Evolutionary conservation across 2,888 invertebrate genomes (phyloP).

Genomic region (Ryuthela nishihirai): DNA sequence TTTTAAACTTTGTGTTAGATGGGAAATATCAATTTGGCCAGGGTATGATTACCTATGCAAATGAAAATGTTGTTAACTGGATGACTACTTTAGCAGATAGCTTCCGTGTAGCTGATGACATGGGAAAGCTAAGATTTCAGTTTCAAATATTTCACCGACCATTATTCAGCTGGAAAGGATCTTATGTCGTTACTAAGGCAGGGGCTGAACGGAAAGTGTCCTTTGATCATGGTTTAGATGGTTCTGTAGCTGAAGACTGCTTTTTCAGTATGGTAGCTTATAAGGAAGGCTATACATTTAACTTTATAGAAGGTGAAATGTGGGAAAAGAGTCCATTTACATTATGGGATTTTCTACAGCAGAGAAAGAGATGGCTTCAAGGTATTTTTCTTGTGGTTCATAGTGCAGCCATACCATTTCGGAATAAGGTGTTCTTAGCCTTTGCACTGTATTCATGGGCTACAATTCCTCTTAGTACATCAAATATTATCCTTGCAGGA

Average conservation of each 20-base stretch:
- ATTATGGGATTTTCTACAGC: conserved; percentile 90
- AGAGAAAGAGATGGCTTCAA: conserved; percentile 88
- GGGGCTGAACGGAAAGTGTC: conserved; percentile 60
- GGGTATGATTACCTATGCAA: conserved; percentile 92
- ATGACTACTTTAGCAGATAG: conserved; percentile 93
- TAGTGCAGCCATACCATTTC: conserved; percentile 72
- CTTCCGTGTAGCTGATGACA: conserved; percentile 93
- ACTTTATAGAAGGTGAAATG: conserved; percentile 97
- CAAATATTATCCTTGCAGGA: conserved; percentile 78
- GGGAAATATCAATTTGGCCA: conserved; percentile 95
- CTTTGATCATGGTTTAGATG: conserved; percentile 93
- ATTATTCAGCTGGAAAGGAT: conserved; percentile 96
- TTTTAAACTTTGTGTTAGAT: conserved; percentile 89
- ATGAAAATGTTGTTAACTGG: conserved; percentile 93
- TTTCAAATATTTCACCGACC: conserved; percentile 92
- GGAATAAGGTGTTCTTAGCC: conserved; percentile 73
- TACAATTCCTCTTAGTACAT: conserved; percentile 85
- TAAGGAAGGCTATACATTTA: conserved; percentile 83
- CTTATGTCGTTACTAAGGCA: conserved; percentile 88
- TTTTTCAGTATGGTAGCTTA: conserved; percentile 95
- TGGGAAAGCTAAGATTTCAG: conserved; percentile 92
- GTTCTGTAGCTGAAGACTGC: conserved; percentile 97
- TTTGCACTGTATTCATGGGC: conserved; percentile 95
- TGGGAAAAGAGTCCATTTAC: conserved; percentile 98
- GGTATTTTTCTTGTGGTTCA: conserved; percentile 55